Base-by-base conservation (phyloP, 2,113 vertebrate species). In the Nothocercus julius region DNA sequence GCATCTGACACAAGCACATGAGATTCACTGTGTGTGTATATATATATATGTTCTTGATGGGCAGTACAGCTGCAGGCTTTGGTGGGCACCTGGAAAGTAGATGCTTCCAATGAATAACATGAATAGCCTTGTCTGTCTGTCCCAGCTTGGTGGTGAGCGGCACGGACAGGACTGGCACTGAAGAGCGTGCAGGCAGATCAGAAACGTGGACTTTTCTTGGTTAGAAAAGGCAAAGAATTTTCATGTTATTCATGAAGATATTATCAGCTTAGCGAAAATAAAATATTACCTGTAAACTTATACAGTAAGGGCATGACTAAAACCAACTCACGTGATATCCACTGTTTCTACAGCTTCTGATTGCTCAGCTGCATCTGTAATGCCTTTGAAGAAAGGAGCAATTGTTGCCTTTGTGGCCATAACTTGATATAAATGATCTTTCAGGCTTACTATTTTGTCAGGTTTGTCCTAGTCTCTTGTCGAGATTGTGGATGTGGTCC, bases 401-500 rank as follows among this genome's bases (percentile, higher is more conserved):
- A 4, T 81, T 93, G 54, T 96, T 97, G 94, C 95, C 97, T 97
- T 96, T 95, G 92, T 97, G 95, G 73, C 95, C 86, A 72, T 93
- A 92, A 91, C 38, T 95, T 95, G 63, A 40, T 77, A 79, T 93
- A 54, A 89, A 80, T 6, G 44, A 94, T 91, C 87, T 92, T 95
- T 90, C 72, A 92, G 92, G 88, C 96, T 97, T 95, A 92, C 93
- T 88, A 63, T 97, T 97, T 88, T 75, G 75, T 96, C 93, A 95
- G 92, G 96, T 95, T 94, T 91, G 76, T 94, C 96, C 88, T 91
- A 86, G 91, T 96, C 94, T 96, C 91, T 89, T 91, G 68, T 72
- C 94, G 95, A 96, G 95, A 96, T 90, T 89, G 91, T 96, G 90
- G 89, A 93, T 97, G 85, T 97, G 89, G 93, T 94, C 91, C 85